Base-by-base conservation (phyloP, 2,888 invertebrate genomes). In the Megaustenia siamemsis region DNA sequence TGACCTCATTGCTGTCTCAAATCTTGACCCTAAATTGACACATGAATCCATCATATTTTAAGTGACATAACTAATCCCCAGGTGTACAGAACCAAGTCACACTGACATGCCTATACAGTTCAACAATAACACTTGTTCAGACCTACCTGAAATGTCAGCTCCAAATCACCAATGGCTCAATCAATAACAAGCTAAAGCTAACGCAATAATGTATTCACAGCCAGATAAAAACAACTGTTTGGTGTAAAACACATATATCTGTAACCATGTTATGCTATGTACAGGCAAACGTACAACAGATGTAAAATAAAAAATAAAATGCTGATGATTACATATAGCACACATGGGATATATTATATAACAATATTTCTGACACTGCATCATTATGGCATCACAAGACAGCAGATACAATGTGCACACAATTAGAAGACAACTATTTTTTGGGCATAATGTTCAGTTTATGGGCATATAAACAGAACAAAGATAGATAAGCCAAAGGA, bases 251-350 rank as follows among this genome's bases (percentile, higher is more conserved):
- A 15, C 8, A 63, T 5, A 2, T 3, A 28, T 28, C 4, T n/a
- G 60, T 28, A 60, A 15, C 63, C 2, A 63, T 63, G 15, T 43
- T 28, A 71, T 45, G 71, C 71, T 43, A 71, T 71, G 69, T n/a
- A 71, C 43, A 40, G 24, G 6, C 21, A 38, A 69, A 24, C 4
- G 24, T 40, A 69, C 38, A 69, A 69, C 60, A n/a, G n/a, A 60
- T 60, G 60, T 60, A 60, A 60, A 60, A 63, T 3, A 32, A n/a
- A 71, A 71, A 6, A 3, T 45, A 75, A 75, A 75, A 75, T 75
- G 75, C 75, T 75, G 75, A 53, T 75, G 32, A 75, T 49, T 32
- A 32, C 24, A 75, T 49, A n/a, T n/a, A 75, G 21, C 75, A 75
- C 32, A 73, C 12, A 40, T 43, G 10, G 38, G 71, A 63, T 63